Base-by-base conservation (phyloP, 2,113 vertebrate species). In the Coturnix japonica region DNA sequence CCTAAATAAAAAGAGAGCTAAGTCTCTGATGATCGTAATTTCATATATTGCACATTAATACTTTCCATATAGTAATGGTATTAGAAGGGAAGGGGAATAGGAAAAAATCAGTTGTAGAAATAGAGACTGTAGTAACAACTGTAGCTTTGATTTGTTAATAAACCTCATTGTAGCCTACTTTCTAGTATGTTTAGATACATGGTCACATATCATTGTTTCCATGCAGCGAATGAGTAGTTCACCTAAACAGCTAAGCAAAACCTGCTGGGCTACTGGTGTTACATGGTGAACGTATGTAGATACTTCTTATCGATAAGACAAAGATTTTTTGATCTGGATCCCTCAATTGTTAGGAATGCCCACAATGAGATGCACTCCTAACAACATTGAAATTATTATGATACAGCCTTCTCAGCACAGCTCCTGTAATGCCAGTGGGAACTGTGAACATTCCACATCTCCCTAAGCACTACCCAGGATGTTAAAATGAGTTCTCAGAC, bases 1-100 rank as follows among this genome's bases (percentile, higher is more conserved):
- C 90, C 99, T 99, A 96, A 94, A 91, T 26, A 96, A 97, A 95
- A 95, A 57, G 30, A 66, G 25, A 64, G 22, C 8, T 86, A 61
- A 90, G 31, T 5, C 44, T 81, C 44, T 65, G 5, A 49, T 67
- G 21, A 41, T 31, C 15, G 1, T 51, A 37, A 64, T 84, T 47
- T 76, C 37, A 61, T 11, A 71, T 9, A 43, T 2, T 64, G 35
- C 2, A 15, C 5, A 16, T 15, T 60, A 14, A 44, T 66, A 76
- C 18, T 71, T 44, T 8, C 57, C 11, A 53, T 5, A 43, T 0
- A 73, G 7, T 28, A 59, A 11, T 28, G 13, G 59, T 39, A 72
- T 31, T 13, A n/a, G 60, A 60, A 30, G 4, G 11, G n/a, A 75
- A 90, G 75, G 37, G 37, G 37, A 37, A 37, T 37, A 37, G 37